Conservation (phyloP, 2,113 vertebrate genomes). For the Anthoscopus minutus region DNA sequence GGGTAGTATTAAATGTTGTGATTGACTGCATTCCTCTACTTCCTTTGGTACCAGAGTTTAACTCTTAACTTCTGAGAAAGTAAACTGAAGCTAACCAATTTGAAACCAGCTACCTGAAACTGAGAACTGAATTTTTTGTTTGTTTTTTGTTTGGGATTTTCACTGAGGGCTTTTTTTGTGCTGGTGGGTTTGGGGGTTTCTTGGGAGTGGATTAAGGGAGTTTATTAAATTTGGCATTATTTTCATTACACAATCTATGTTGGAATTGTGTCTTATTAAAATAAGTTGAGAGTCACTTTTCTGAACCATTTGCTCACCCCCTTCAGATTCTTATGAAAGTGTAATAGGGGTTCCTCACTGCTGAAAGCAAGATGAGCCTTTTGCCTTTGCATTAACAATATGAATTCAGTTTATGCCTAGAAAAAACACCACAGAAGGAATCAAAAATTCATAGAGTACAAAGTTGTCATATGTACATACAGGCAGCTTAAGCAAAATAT, state of each 20-base stretch:
- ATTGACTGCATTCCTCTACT: neutral
- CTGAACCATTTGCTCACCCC: neutral
- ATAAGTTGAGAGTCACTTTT: neutral
- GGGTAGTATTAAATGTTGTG: neutral
- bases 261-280: neutral
- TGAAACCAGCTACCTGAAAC: neutral
- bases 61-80: neutral
- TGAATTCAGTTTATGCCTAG: neutral
- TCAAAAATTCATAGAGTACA: neutral
- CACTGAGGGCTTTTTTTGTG: no score
- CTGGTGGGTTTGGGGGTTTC: fast-evolving
- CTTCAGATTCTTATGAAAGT: neutral
- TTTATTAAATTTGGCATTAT: neutral
- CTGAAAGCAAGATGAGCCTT: neutral
- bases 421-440: neutral
- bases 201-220: fast-evolving
- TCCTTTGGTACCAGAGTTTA: neutral
- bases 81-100: neutral
- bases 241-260: neutral
- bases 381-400: neutral
- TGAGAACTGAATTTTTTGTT: neutral
- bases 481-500: neutral
- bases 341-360: neutral
- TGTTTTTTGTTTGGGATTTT: neutral
- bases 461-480: fast-evolving